Percentiles rank a stretch among this genome's conserved stretches.
Evolutionary conservation across 2,888 invertebrate species (phyloP).

Genomic region (Pecten maximus): DNA sequence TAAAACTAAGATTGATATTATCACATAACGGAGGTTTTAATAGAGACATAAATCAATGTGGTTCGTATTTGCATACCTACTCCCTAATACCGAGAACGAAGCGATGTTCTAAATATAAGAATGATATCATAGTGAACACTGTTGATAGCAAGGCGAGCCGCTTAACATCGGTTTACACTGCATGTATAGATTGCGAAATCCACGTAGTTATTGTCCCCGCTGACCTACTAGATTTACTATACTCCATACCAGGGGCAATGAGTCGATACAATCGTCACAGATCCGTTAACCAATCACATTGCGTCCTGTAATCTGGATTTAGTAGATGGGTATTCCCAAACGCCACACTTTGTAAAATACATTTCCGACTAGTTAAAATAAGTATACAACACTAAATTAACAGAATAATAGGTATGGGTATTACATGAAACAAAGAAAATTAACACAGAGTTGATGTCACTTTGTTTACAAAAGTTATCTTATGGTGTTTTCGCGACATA

Average conservation of each 20-base stretch:
- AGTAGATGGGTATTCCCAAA: constrained; percentile 15
- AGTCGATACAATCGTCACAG: background rate
- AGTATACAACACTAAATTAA: background rate
- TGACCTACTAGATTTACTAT: constrained; percentile 29
- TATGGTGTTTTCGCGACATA: background rate
- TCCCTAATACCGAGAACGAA: background rate
- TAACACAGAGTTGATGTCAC: background rate
- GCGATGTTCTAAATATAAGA: background rate
- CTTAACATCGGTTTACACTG: background rate
- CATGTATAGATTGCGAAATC: background rate
- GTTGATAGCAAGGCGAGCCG: background rate
- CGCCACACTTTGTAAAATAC: background rate
- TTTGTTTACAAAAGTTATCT: background rate
- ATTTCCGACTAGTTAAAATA: background rate
- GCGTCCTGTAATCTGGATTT: background rate
- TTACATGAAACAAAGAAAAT: no score
- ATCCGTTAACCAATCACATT: background rate
- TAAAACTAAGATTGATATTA: background rate
- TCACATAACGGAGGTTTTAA: background rate
- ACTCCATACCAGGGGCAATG: constrained; percentile 1
- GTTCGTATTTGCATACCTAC: background rate
- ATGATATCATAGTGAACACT: constrained; percentile 14
- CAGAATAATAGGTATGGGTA: no score
- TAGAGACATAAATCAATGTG: background rate
- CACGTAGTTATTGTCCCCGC: background rate